Percentiles rank a stretch among this genome's conserved stretches.
Evolutionary conservation across 2,113 vertebrate genomes (phyloP).

Genomic region (Triplophysa rosa): DNA sequence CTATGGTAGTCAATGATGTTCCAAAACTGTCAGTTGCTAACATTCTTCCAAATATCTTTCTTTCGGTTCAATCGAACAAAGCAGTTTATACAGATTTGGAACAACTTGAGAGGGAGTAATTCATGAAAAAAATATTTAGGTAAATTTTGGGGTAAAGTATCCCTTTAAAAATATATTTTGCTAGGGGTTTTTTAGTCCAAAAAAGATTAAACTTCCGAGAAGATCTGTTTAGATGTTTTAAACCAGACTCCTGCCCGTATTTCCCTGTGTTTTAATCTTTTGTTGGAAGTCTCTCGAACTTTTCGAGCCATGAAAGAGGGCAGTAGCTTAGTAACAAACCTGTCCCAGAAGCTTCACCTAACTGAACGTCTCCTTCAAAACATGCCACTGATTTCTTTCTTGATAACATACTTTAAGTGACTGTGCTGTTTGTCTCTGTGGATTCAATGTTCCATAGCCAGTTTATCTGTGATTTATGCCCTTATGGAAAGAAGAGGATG

Average conservation of each 20-base stretch:
- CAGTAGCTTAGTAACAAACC: slow-evolving; percentile 25
- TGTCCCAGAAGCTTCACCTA: slow-evolving; percentile 9
- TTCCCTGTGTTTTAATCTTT: slow-evolving; percentile 18
- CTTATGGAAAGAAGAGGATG: slow-evolving; percentile 22
- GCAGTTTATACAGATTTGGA: no score
- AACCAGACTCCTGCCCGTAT: slow-evolving; percentile 43
- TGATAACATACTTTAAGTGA: slow-evolving; percentile 14
- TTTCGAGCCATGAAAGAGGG: slow-evolving; percentile 33
- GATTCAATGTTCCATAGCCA: slow-evolving; percentile 12
- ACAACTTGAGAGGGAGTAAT: no score
- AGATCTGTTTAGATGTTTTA: slow-evolving; percentile 29
- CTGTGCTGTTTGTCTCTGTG: neutral
- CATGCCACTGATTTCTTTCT: slow-evolving; percentile 8
- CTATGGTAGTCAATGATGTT: no score
- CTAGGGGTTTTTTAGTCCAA: slow-evolving; percentile 40
- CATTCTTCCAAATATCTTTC: no score
- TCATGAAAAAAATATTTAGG: no score
- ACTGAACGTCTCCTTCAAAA: neutral
- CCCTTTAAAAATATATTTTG: slow-evolving; percentile 54
- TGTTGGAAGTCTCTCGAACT: slow-evolving; percentile 7
- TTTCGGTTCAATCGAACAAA: no score
- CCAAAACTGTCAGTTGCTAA: no score
- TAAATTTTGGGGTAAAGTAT: no score
- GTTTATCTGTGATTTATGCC: slow-evolving; percentile 22
- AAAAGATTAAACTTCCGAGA: slow-evolving; percentile 49